A percentile compares a stretch with the other conserved stretches of the same genome.
Conservation (phyloP, 2,113 vertebrate genomes). For the Malurus alboscapulatus region DNA sequence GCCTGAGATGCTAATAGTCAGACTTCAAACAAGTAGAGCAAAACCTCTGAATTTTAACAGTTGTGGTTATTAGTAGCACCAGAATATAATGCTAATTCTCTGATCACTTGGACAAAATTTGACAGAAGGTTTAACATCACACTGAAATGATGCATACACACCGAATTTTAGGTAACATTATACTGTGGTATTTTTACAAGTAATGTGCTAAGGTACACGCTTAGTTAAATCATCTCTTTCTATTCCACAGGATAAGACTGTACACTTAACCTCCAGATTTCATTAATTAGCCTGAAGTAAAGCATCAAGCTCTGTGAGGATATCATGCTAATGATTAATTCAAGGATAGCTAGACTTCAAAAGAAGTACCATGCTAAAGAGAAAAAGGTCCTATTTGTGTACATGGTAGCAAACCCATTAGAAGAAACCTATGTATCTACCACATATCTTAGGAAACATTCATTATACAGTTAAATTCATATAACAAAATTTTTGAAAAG, state of each 20-base stretch:
- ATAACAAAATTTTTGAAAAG: not conserved
- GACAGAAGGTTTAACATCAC: not conserved
- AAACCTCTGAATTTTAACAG: not conserved
- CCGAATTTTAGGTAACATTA: not conserved
- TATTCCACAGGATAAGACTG: not conserved
- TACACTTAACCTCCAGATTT: not conserved
- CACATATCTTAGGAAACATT: not conserved
- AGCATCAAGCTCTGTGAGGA: not conserved
- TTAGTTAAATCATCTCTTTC: not conserved
- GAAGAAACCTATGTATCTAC: not conserved
- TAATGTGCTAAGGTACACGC: not conserved
- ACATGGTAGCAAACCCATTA: not conserved
- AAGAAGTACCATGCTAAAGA: not conserved
- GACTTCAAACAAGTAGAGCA: not conserved
- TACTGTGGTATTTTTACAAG: not conserved
- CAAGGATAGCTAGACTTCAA: not conserved
- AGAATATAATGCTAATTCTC: not conserved
- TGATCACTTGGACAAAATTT: not conserved
- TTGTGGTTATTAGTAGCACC: not conserved
- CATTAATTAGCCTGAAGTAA: not conserved
- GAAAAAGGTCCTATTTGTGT: not conserved
- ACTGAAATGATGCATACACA: not conserved
- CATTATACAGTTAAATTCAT: not conserved
- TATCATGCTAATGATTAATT: not conserved
- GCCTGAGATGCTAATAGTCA: not conserved